Conservation (phyloP, 1,140 invertebrate genomes). For the Orussus abietinus region DNA sequence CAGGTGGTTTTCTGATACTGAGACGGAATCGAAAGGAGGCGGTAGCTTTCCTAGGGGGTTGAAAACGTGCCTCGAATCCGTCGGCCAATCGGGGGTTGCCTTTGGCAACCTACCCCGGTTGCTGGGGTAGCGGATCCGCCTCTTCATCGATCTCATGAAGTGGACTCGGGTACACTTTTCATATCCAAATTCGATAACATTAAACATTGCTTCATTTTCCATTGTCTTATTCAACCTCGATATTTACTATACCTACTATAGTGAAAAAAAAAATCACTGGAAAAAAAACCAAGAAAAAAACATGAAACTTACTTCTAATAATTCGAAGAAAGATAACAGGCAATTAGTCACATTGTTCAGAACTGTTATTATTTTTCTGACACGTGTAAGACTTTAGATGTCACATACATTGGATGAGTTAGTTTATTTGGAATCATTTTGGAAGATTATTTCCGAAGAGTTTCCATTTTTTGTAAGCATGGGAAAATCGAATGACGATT, state of each 20-base stretch:
- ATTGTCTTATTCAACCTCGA: no score
- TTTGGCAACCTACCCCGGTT: conserved; percentile 29
- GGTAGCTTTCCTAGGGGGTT: conserved; percentile 21
- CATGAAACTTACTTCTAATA: no score
- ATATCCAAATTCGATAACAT: not conserved
- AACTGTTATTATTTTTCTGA: no score
- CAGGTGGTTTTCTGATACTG: conserved; percentile 20
- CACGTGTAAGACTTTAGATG: no score
- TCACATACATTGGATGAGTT: not conserved
- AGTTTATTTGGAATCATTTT: no score
- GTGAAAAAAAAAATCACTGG: no score
- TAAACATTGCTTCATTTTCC: no score
- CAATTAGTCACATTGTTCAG: no score
- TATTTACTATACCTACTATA: no score
- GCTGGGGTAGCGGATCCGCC: conserved; percentile 38
- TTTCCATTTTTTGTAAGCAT: not conserved
- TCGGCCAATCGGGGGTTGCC: conserved; percentile 33
- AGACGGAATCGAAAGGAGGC: conserved; percentile 7
- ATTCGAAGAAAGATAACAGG: no score
- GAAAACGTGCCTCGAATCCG: conserved; percentile 20
- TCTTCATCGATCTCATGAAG: conserved; percentile 46
- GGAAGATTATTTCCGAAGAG: not conserved
- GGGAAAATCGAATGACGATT: not conserved
- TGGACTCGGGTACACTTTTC: not conserved
- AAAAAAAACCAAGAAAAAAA: no score